Percentiles rank a stretch among this genome's conserved stretches.
Conservation (phyloP, 1,140 invertebrate species). For the Drosophila bocki region DNA sequence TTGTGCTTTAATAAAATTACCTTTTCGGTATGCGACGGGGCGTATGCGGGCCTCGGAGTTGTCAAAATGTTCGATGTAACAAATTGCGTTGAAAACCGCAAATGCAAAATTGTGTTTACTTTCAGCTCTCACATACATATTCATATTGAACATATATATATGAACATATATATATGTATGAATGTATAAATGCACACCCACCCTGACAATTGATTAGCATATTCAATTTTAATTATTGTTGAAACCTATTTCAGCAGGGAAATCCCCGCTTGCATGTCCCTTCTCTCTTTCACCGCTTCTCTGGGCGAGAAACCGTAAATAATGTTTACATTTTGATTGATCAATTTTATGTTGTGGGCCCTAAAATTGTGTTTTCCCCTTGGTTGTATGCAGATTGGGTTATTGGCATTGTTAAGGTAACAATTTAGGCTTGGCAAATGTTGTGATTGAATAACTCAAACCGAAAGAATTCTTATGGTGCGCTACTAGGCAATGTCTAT, state of each 20-base stretch:
- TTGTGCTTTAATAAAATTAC: conserved; percentile 64
- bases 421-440: conserved; percentile 16
- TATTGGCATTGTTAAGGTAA: conserved; percentile 21
- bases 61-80: conserved; percentile 44
- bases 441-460: conserved; percentile 20
- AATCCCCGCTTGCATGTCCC: conserved; percentile 19
- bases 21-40: conserved; percentile 30
- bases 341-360: conserved; percentile 46
- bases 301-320: conserved; percentile 59
- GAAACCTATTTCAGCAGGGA: conserved; percentile 46
- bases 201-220: conserved; percentile 61
- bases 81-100: conserved; percentile 63
- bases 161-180: not conserved
- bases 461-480: not conserved
- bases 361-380: conserved; percentile 36
- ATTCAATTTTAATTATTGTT: conserved; percentile 67
- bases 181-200: not conserved
- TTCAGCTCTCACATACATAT: conserved; percentile 9
- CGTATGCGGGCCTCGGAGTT: conserved; percentile 31
- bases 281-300: not conserved
- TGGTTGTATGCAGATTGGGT: conserved; percentile 19
- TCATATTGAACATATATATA: not conserved
- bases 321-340: conserved; percentile 60
- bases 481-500: not conserved
- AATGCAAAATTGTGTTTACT: conserved; percentile 62